Percentiles rank a stretch among this genome's conserved stretches.
phyloP scores from a whole-genome alignment of 2,113 vertebrate species.

The Xerus inauris region DNA sequence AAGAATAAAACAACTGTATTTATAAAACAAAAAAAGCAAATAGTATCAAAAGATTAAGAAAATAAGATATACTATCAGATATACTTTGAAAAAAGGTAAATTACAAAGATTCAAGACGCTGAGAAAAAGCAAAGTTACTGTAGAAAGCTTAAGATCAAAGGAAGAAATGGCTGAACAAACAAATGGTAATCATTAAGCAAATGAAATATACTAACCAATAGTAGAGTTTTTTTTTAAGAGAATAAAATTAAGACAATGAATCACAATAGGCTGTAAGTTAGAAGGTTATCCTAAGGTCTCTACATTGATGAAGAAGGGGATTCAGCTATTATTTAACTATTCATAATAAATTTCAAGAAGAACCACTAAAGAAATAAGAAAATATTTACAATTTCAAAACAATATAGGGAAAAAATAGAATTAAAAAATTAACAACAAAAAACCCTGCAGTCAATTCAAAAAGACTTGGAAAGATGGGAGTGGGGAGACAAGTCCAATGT shows the following conservation, averaged over 20 bases:
- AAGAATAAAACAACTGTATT: conserved; percentile 7
- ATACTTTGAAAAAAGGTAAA: not conserved
- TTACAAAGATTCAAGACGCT: not conserved
- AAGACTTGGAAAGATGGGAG: not conserved
- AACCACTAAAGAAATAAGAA: not conserved
- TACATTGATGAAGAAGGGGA: not conserved
- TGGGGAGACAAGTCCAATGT: not conserved
- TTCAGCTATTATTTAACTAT: not conserved
- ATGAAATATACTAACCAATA: not conserved
- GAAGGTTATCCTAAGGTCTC: not conserved
- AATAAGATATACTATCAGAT: not conserved
- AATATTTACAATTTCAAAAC: not conserved
- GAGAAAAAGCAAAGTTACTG: not conserved
- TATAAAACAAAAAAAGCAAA: not conserved
- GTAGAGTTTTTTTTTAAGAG: not conserved
- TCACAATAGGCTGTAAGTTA: not conserved
- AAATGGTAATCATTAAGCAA: not conserved
- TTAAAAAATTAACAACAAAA: not conserved
- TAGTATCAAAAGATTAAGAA: not conserved
- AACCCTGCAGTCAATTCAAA: conserved; percentile 27
- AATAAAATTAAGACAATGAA: not conserved
- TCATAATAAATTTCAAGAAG: conserved; percentile 3
- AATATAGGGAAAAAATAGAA: not conserved
- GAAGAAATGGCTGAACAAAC: not conserved
- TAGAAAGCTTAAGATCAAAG: not conserved